Base-by-base conservation (phyloP, 2,797 vertebrate species). In the Phrynocephalus vlangalii region DNA sequence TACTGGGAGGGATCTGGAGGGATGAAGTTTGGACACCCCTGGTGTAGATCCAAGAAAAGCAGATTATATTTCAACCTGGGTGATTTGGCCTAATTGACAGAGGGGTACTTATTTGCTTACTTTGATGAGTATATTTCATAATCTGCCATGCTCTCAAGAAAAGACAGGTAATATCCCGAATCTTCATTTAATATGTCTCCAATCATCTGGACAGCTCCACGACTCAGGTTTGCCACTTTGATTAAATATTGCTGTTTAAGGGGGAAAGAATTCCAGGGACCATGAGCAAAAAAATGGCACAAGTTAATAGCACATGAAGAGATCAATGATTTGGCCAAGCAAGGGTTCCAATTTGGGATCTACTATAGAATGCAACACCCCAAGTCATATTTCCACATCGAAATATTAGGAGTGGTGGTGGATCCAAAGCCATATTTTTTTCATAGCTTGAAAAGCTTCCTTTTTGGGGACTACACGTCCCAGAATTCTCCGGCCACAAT, bases 151-250 rank as follows among this genome's bases (percentile, higher is more conserved):
- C 95, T 97, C 92, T 98, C 97, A 1, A 94, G 89, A 82, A 98
- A 92, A 0, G 97, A 97, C 0, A 93, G 95, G 91, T 97, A 97
- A 92, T 96, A 98, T 72, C 97, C 96, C 85, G 96, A 93, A 90
- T 97, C 97, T 89, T 98, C 96, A 48, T 98, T 97, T 92, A 98
- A 93, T 80, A 98, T 83, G 92, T 98, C 97, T 4, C 97, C 96
- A 1, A 98, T 96, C 97, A 98, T 97, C 89, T 95, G 93, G 79
- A 97, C 68, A 18, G 97, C 98, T 13, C 96, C 97, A 1, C 83
- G 94, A 72, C 97, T 98, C 94, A 98, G 91, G 82, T 95, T 96
- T 0, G 93, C 97, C 93, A 97, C 97, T 52, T 97, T 97, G 81
- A 97, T 8, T 87, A 95, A 88, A 86, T 91, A 92, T 82, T 85